Base-by-base conservation (phyloP, 1,140 invertebrate species). In the Mactra quadrangularis region DNA sequence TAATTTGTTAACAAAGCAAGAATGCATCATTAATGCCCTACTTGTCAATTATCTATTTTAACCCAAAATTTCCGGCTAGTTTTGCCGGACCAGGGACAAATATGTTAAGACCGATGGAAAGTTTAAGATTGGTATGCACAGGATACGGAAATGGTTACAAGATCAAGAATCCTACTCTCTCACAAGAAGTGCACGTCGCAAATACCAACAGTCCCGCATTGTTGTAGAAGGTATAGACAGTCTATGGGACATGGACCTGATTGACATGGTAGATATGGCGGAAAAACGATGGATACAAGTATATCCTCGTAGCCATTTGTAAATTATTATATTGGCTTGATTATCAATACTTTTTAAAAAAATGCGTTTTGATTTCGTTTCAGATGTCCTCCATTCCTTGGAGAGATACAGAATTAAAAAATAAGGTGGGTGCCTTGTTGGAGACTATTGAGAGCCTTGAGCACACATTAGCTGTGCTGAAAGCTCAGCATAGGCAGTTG, bases 81-180 rank as follows among this genome's bases (percentile, higher is more conserved):
- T 57, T 31, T 29, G 13, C 59, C 25, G 22, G 59, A 31, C 59
- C 59, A 62, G 27, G 53, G 13, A 55, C 53, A 55, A 55, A 55
- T 13, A 17, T 11, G 53, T 55, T 17, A 11, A 62, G 29, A 13
- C 7, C 11, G 59, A 62, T 4, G 59, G 59, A 31, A 62, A 62
- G 31, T 62, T 29, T 22, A 62, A 62, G 4, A 27, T 62, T 9
- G 59, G 59, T 13, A 62, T 62, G 59, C 31, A 62, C 22, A 55
- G n/a, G n/a, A 55, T 55, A 55, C 53, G 53, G 6, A 55, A 25
- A 55, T 55, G 13, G 13, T 62, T 62, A 31, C 59, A 62, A 29
- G 31, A 62, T 33, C 59, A 62, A n/a, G 55, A 57, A 25, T 17
- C 55, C 9, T 57, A 57, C 22, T 11, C 9, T 25, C 25, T 57